Evolutionary conservation across 1,140 invertebrate species (phyloP), one percentile per base, ranked within the genome.

Genomic region (Zaprionus ghesquierei): DNA sequence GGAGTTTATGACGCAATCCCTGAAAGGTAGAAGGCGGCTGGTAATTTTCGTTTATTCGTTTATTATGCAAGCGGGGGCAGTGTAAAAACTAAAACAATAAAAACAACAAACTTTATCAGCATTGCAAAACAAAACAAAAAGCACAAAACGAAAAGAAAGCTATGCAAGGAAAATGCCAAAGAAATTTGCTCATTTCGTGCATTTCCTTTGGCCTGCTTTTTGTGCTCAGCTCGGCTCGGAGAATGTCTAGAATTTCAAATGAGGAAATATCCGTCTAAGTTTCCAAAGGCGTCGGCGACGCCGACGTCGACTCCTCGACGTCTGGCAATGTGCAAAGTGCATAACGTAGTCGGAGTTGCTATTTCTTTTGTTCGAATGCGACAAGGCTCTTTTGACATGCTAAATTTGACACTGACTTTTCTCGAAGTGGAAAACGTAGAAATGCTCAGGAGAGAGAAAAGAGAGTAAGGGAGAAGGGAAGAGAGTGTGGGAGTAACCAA

Each of bases 171-270:
- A 76, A 79, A 81, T 86, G 71, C 64, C 69, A 69, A 76, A 76
- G 82, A 73, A 81, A 82, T 82, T 82, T 76, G 78, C 68, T 85
- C 79, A 81, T 81, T 87, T 55, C 59, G 65, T 53, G 38, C 65
- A 68, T 68, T 65, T 76, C 51, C 44, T 9, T 49, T 27, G 33
- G 44, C 12, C 27, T 33, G 22, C 29, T 35, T 44, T 38, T 56
- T 29, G 56, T 10, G 12, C 5, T n/a, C 31, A 50, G 10, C 41
- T 20, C 3, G 9, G 51, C 23, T n/a, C n/a, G n/a, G n/a, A n/a
- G n/a, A 22, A 29, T 44, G 27, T 68, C 63, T 76, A 70, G 82
- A 87, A 89, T 77, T 87, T 73, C 62, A 73, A 86, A 86, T 79
- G 58, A 64, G 78, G 50, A 62, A 74, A 62, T 69, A 46, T 72